Evolutionary conservation across 2,797 vertebrate species (phyloP), one percentile per base, ranked within the genome.

Genomic region (Catostomus latipinnis): DNA sequence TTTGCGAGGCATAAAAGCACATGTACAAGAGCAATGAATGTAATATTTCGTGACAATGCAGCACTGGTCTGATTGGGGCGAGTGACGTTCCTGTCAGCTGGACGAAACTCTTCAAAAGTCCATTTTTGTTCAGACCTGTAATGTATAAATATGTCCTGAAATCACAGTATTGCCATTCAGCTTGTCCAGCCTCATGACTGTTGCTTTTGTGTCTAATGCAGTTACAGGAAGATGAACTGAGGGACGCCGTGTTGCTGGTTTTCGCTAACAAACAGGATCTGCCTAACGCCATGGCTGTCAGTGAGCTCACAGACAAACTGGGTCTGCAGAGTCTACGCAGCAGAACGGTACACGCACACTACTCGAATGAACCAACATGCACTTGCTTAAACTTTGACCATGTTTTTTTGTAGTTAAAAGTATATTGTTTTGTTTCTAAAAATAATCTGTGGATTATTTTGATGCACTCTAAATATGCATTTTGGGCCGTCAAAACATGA

Each of bases 181-280:
- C 9, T 67, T 11, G 46, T 16, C 48, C 6, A 49, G 9, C 5
- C 65, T 67, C 8, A 43, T 71, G 22, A 43, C 18, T 34, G 34
- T 34, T 34, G 6, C 18, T 6, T 49, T 60, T 75, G 9, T 73
- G 43, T 74, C 7, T 43, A 18, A 53, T 66, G 4, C 75, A 96
- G 96, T 85, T 97, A 84, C 90, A 90, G 62, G 96, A 97, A 88
- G 96, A 97, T 0, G 96, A 97, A 88, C 90, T 97, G 76, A 94
- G 92, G 70, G 95, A 97, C 0, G 96, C 96, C 0, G 93, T 94
- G 71, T 75, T 97, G 90, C 92, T 97, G 85, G 95, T 97, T 76
- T 96, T 97, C 34, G 96, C 96, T 45, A 97, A 97, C 92, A 97
- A 97, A 89, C 96, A 97, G 90, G 96, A 97, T 87, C 94, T 97